These are phyloP conservation scores for Onchidella celtica DNA, from an alignment of 2,888 invertebrate genomes.

Conservation along the genomic window DNA sequence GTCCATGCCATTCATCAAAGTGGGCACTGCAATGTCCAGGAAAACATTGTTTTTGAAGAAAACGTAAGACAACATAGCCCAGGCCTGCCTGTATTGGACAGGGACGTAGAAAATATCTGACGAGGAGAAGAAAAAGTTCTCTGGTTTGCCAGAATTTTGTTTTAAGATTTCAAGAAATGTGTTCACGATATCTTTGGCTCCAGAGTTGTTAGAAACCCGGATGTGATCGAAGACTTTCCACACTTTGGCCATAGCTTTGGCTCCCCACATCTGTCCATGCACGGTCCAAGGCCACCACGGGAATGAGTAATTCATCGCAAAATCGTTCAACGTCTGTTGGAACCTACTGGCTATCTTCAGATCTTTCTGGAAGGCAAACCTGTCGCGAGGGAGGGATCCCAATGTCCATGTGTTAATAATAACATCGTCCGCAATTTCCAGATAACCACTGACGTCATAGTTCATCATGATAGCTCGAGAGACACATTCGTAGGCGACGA, in stretches of 20 bases:
- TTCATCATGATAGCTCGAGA: constrained; percentile 31
- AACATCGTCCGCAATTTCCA: constrained; percentile 39
- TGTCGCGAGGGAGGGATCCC: constrained; percentile 17
- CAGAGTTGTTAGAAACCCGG: not conserved
- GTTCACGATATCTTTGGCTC: not conserved
- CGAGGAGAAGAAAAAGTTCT: constrained; percentile 25
- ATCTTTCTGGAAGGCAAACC: constrained; percentile 34
- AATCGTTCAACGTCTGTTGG: constrained; percentile 16
- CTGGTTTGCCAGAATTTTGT: constrained; percentile 14
- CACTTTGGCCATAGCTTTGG: constrained; percentile 18
- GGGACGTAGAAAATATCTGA: constrained; percentile 40
- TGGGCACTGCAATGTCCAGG: constrained; percentile 34
- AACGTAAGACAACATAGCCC: constrained; percentile 1
- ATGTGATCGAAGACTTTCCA: not conserved
- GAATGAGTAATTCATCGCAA: constrained; percentile 5
- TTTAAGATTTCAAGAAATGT: constrained; percentile 17
- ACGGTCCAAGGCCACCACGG: constrained; percentile 38
- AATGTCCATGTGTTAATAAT: constrained; percentile 38
- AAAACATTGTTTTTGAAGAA: constrained; percentile 24
- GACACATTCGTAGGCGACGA: constrained; percentile 32
- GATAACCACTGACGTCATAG: constrained; percentile 34
- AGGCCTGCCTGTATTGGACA: not conserved
- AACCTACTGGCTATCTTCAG: constrained; percentile 23
- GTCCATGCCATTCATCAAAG: constrained; percentile 36
- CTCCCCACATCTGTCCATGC: constrained; percentile 12